Conservation (phyloP, 2,888 invertebrate genomes). For the Agrochola litura region DNA sequence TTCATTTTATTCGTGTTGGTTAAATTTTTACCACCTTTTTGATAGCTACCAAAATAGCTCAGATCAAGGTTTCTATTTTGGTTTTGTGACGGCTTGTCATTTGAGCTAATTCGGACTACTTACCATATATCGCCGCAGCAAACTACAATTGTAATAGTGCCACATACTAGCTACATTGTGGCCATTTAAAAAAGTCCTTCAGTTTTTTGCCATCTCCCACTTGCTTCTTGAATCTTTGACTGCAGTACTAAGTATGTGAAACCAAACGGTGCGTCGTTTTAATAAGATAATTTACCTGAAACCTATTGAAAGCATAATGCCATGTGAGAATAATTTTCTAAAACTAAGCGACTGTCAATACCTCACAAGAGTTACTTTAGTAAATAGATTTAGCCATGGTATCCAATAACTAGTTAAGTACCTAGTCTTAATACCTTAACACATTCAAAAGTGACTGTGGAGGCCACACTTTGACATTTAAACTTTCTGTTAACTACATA, state of each 20-base stretch:
- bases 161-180: not conserved
- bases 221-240: slow-evolving; percentile 5
- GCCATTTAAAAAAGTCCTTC: not conserved
- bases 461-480: not conserved
- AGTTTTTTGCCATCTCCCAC: not conserved
- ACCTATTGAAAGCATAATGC: slow-evolving; percentile 1
- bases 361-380: not conserved
- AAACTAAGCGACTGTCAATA: not conserved
- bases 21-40: not conserved
- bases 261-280: slow-evolving; percentile 25
- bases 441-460: not conserved
- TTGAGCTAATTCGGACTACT: not conserved
- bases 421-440: not conserved
- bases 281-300: slow-evolving; percentile 38
- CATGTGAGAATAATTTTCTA: not conserved
- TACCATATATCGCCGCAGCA: not conserved
- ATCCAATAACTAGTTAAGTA: not conserved
- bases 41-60: not conserved
- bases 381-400: not conserved
- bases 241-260: not conserved
- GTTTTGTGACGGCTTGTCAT: not conserved
- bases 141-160: not conserved
- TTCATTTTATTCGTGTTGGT: no score
- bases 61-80: no score
- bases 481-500: not conserved